These are phyloP conservation scores for Pterostichus niger DNA, from an alignment of 2,888 invertebrate species.

Conservation along the genomic window DNA sequence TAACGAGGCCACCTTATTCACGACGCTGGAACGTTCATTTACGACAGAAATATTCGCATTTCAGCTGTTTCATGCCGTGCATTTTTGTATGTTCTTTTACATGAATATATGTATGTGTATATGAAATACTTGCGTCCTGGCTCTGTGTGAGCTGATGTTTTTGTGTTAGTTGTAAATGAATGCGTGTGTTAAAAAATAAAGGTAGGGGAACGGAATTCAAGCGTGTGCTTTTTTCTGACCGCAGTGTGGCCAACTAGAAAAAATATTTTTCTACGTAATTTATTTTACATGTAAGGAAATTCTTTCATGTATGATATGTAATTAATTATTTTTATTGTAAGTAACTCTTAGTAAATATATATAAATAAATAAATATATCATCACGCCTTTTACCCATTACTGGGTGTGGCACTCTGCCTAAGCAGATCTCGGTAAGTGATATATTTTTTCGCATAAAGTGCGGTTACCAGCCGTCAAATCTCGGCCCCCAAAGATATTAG, in stretches of 20 bases:
- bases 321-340: conserved; percentile 11
- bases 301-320: conserved; percentile 39
- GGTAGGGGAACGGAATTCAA: conserved; percentile 7
- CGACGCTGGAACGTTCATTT: conserved; percentile 34
- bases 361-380: too few relatives aligned
- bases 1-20: conserved; percentile 55
- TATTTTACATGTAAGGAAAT: conserved; percentile 38
- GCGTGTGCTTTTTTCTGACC: conserved; percentile 17
- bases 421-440: too few relatives aligned
- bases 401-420: too few relatives aligned
- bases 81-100: conserved; percentile 33
- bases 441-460: too few relatives aligned
- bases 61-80: conserved; percentile 42
- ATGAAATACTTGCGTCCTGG: conserved; percentile 18
- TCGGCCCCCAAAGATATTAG: too few relatives aligned
- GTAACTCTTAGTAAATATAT: too few relatives aligned
- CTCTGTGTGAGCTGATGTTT: conserved; percentile 12
- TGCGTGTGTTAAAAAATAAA: conserved; percentile 42
- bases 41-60: conserved; percentile 27
- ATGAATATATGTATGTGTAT: conserved; percentile 35
- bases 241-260: neutral
- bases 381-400: too few relatives aligned
- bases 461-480: too few relatives aligned
- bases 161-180: conserved; percentile 35
- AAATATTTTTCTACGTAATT: conserved; percentile 44